A percentile compares a stretch with the other conserved stretches of the same genome.
Evolutionary conservation across 2,888 invertebrate genomes (phyloP).

Genomic region (Erebia epiphron): DNA sequence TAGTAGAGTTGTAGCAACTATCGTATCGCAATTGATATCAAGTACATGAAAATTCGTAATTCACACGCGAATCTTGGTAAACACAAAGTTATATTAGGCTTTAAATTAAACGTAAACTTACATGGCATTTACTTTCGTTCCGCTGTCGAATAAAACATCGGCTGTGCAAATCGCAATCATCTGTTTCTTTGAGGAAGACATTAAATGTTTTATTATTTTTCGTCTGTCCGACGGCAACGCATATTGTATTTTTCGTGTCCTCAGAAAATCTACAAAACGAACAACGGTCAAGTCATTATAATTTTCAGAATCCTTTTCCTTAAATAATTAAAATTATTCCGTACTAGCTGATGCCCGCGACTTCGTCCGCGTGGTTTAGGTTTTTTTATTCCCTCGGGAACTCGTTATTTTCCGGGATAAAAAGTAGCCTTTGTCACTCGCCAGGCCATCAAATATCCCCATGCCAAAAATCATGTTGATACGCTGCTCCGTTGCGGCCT

Average conservation of each 20-base stretch:
- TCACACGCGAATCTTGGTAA: slow-evolving; percentile 3
- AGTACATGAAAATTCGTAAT: not conserved
- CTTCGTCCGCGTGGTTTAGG: too few relatives aligned
- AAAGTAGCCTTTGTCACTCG: too few relatives aligned
- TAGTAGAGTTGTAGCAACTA: not conserved
- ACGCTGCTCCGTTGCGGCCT: too few relatives aligned
- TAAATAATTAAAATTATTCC: too few relatives aligned
- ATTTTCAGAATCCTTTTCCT: not conserved
- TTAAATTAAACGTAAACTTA: slow-evolving; percentile 47
- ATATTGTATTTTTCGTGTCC: slow-evolving; percentile 71
- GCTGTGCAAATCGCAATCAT: slow-evolving; percentile 76
- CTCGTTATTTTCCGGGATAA: too few relatives aligned
- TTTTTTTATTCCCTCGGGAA: too few relatives aligned
- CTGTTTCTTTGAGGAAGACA: slow-evolving; percentile 74
- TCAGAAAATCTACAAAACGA: slow-evolving; percentile 53
- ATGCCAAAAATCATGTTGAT: too few relatives aligned
- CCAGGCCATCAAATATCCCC: too few relatives aligned
- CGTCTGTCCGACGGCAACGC: slow-evolving; percentile 85
- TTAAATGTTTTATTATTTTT: slow-evolving; percentile 76
- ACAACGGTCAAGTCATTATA: not conserved
- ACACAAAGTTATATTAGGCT: slow-evolving; percentile 5
- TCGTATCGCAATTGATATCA: not conserved
- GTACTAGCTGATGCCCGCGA: too few relatives aligned
- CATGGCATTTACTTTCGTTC: slow-evolving; percentile 63
- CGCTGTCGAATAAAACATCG: slow-evolving; percentile 79